phyloP scores from a whole-genome alignment of 2,113 vertebrate species.

The Calonectris borealis region DNA sequence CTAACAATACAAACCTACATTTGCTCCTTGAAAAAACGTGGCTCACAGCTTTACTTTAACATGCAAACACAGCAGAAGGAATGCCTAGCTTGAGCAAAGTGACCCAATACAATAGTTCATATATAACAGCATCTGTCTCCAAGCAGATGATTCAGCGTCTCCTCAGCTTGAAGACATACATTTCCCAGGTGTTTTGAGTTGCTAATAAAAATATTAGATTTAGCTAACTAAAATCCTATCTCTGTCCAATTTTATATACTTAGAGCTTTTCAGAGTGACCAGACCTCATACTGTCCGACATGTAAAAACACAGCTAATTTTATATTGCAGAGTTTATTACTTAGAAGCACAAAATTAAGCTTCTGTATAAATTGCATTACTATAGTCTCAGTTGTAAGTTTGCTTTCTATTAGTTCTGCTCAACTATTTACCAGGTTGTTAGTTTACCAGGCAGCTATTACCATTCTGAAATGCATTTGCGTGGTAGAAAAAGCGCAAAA shows the following conservation, averaged over 20 bases:
- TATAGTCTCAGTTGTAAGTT: neutral
- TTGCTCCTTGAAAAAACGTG: neutral
- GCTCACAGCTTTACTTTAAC: neutral
- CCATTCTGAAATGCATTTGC: conserved; percentile 6
- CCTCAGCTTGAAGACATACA: neutral
- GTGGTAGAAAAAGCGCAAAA: neutral
- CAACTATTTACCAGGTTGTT: neutral
- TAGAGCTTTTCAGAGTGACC: neutral
- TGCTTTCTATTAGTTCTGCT: neutral
- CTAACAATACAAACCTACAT: neutral
- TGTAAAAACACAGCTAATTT: neutral
- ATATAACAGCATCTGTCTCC: neutral
- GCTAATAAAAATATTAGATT: neutral
- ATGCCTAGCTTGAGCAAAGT: neutral
- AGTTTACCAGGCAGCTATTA: neutral
- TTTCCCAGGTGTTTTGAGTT: neutral
- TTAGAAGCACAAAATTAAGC: neutral
- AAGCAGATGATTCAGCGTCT: neutral
- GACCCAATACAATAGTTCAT: neutral
- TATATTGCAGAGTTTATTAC: neutral
- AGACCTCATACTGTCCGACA: neutral
- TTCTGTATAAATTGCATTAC: neutral
- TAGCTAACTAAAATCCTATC: neutral
- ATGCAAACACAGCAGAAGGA: neutral
- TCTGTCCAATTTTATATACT: neutral